These are phyloP conservation scores for Neosilurus hyrtlii DNA, from an alignment of 2,797 vertebrate species.

Conservation along the genomic window DNA sequence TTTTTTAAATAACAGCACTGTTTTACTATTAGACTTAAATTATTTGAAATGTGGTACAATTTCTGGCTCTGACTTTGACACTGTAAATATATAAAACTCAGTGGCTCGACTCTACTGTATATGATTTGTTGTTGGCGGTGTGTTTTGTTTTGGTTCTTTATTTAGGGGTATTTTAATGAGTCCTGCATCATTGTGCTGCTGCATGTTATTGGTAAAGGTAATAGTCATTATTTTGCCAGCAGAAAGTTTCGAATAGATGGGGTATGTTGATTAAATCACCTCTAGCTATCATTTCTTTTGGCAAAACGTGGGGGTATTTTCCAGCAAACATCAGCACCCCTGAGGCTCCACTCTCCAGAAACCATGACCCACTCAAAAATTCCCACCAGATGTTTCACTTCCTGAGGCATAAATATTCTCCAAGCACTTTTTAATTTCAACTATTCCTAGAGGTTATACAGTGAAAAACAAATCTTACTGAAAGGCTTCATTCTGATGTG, in stretches of 20 bases:
- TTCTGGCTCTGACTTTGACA: not conserved
- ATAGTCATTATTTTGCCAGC: conserved; percentile 6
- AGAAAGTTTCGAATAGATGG: conserved; percentile 1
- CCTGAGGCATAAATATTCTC: conserved; percentile 52
- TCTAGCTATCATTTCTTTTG: conserved; percentile 22
- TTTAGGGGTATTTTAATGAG: not conserved
- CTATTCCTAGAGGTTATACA: conserved; percentile 30
- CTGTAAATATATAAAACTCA: not conserved
- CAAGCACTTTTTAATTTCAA: conserved; percentile 37
- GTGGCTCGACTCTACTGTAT: no score
- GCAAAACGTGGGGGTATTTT: not conserved
- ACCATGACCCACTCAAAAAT: conserved; percentile 17
- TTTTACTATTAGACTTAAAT: not conserved
- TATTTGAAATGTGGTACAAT: not conserved
- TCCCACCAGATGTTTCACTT: conserved; percentile 51
- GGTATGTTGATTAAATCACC: conserved; percentile 38
- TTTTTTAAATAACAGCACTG: not conserved
- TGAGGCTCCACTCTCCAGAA: conserved; percentile 42
- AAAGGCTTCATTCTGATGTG: conserved; percentile 17
- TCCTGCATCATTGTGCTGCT: not conserved
- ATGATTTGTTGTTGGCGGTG: no score
- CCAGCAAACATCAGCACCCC: conserved; percentile 23
- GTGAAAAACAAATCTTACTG: not conserved
- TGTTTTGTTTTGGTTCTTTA: no score
- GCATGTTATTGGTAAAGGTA: not conserved